Base-by-base conservation (phyloP, 1,140 invertebrate species). In the Maniola jurtina region DNA sequence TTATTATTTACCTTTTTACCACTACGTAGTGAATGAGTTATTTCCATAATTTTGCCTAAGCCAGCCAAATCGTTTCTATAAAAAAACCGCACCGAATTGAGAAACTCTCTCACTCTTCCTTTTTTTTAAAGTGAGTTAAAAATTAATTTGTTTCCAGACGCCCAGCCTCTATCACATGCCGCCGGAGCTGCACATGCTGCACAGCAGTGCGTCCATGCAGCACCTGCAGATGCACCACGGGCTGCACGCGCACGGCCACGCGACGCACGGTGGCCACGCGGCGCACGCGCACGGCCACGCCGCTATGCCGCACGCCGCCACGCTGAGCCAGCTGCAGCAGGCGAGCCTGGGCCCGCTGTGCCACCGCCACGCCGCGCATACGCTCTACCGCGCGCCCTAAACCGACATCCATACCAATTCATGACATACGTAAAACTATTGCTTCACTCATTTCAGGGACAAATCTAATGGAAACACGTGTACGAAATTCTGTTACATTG, bases 151-250 rank as follows among this genome's bases (percentile, higher is more conserved):
- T 36, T 65, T 57, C 13, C 80, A 88, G 84, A 82, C 75, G 48
- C 84, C 86, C 64, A 84, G 84, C 57, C 79, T 88, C 71, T 88
- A 89, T 82, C 82, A 84, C 81, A 85, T 89, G 86, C 86, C 86
- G 75, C 87, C 87, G 33, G 88, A 91, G 77, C 81, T 90, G 83
- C 87, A 89, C 45, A 61, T 88, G 83, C 68, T 88, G 70, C 86
- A 90, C 78, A 72, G 64, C 68, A 88, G 84, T 80, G 71, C 84
- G 15, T 84, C 84, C 47, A 76, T 86, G 80, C 89, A 89, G 60
- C 86, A 84, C 61, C 80, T 84, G 62, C 83, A 84, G 73, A 67
- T 79, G 77, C 84, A 84, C 71, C 72, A 74, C 73, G 73, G 63
- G 68, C 64, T 61, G 64, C 76, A 75, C 57, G 61, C 71, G 62